Base-by-base conservation (phyloP, 2,113 vertebrate genomes). In the Semnopithecus entellus region DNA sequence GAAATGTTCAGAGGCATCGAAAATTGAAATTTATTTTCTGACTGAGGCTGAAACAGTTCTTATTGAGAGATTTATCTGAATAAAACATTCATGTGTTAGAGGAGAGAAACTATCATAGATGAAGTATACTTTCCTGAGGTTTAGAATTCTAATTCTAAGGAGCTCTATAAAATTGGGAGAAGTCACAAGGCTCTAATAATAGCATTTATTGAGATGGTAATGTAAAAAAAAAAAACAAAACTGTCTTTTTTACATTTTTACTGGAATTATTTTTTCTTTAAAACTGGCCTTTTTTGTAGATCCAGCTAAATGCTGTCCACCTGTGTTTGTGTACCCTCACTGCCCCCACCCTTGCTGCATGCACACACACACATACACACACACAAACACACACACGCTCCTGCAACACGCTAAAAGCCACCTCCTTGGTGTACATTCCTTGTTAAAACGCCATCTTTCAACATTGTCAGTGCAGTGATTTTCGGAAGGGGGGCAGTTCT, bases 1-100 rank as follows among this genome's bases (percentile, higher is more conserved):
- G 25, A 82, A 78, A n/a, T 68, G 22, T 57, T 64, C 66, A 61
- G 85, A 93, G 73, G 66, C 11, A 83, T 81, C 30, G 22, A 20
- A 88, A 27, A n/a, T 40, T 52, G 55, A 86, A 78, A 89, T 75
- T 32, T 97, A 43, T 92, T 91, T 76, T 76, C n/a, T 83, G 88
- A 38, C 59, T 57, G 43, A 93, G 20, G 76, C 57, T 84, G 76
- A 90, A 90, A 90, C 20, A 35, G 75, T 70, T 90, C 48, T 45
- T 96, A 3, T 57, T 68, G 9, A 57, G 61, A 16, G 76, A 40
- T 57, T 94, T 40, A 64, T 80, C 55, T 20, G 23, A 89, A 78
- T n/a, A 66, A 59, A 83, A 48, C 22, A 40, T 72, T 82, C 13
- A 20, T 84, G 64, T 72, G 23, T 59, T 82, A 93, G 55, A 76